These are phyloP conservation scores for Willowsia nigromaculata DNA, from an alignment of 2,888 invertebrate species.

Conservation along the genomic window DNA sequence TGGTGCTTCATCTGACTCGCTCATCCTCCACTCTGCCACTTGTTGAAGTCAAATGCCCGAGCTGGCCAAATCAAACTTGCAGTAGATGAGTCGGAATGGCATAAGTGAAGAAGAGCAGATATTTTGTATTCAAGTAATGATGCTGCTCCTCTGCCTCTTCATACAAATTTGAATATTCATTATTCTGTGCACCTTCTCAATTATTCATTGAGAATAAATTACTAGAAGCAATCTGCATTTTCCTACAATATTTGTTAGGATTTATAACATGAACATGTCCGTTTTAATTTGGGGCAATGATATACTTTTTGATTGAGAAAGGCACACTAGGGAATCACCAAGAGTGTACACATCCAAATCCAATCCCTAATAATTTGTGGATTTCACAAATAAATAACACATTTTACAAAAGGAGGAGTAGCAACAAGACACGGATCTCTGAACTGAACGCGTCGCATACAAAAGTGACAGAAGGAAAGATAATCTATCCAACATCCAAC, in stretches of 20 bases:
- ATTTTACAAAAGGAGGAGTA: slow-evolving; percentile 30
- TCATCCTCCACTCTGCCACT: slow-evolving; percentile 9
- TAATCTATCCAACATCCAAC: background rate
- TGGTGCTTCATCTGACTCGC: slow-evolving; percentile 23
- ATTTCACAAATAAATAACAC: background rate
- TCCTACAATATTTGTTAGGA: background rate
- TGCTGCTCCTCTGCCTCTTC: background rate
- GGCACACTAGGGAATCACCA: background rate
- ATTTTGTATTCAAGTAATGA: background rate
- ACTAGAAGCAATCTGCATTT: background rate
- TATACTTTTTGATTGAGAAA: slow-evolving; percentile 14
- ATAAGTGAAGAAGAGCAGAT: background rate
- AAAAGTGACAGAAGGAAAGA: background rate
- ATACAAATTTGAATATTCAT: slow-evolving; percentile 43
- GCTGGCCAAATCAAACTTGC: background rate
- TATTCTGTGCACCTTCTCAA: slow-evolving; percentile 3
- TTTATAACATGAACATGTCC: background rate
- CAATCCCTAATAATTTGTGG: background rate
- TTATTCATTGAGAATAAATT: background rate
- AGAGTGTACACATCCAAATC: background rate
- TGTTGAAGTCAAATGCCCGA: slow-evolving; percentile 41
- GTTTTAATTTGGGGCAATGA: slow-evolving; percentile 8
- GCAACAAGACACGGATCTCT: background rate
- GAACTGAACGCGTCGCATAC: background rate
- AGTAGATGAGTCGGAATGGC: too few relatives aligned